Base-by-base conservation (phyloP, 1,140 invertebrate genomes). In the Orussus abietinus region DNA sequence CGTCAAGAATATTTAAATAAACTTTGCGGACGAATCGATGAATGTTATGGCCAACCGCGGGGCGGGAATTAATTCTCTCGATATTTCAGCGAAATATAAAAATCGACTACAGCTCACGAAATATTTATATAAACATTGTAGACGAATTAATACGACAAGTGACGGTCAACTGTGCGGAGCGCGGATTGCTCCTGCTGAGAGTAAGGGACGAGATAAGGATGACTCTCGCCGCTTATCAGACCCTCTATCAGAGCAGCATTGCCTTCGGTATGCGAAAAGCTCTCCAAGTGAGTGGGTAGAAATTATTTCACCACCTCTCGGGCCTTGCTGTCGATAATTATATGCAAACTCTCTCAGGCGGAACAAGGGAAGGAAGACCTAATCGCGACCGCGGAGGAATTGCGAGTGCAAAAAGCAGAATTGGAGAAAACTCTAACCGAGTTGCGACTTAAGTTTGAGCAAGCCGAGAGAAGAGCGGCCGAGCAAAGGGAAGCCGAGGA, bases 181-280 rank as follows among this genome's bases (percentile, higher is more conserved):
- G 95, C 49, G 96, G 96, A n/a, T 74, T 98, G 5, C 70, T 99
- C 2, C 72, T 99, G 9, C 70, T 98, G 14, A 77, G 95, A 55
- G 87, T 98, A 1, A 76, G 96, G 14, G 94, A 99, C 70, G 96
- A 99, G 77, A 85, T 98, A 35, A 78, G 85, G 45, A 96, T 98
- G 85, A 97, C 95, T 0, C 86, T 98, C 61, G 85, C 92, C 55
- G 92, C 95, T 1, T 98, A 96, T 61, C 79, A 86, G 62, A 90
- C 90, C 0, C 77, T 99, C 0, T 97, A 98, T 67, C 96, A 97
- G 69, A 97, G 92, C 69, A 94, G 93, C 42, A 91, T 97, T 37
- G 94, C 94, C 4, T 99, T 97, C 68, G 96, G 96, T 18, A 92
- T 98, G 80, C 82, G 96, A 29, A 99, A 98, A 78, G 92, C 95